Evolutionary conservation across 2,888 invertebrate species (phyloP).

Genomic region (Monochamus alternatus): DNA sequence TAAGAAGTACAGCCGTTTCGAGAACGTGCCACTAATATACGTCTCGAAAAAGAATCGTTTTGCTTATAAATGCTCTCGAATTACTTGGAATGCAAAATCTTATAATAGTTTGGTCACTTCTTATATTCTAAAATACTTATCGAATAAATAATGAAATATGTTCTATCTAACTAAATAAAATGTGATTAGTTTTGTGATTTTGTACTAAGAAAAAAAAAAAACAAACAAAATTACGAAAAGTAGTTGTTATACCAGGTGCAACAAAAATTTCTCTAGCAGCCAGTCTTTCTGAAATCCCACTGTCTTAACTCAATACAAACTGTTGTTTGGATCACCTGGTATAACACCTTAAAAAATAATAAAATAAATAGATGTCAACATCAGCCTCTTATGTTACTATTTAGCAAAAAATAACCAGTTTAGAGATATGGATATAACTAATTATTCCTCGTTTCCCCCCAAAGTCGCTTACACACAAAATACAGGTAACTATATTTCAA

Average conservation of each 20-base stretch:
- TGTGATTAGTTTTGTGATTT: not conserved
- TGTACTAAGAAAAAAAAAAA: not conserved
- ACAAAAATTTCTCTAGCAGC: not conserved
- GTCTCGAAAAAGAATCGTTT: constrained; percentile 15
- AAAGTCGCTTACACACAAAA: not conserved
- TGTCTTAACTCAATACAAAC: no score
- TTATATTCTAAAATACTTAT: constrained; percentile 28
- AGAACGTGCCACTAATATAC: constrained; percentile 25
- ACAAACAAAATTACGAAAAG: not conserved
- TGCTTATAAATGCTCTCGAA: constrained; percentile 22
- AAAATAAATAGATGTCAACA: not conserved
- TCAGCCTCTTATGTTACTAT: not conserved
- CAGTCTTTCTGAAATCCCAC: no score
- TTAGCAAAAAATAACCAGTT: not conserved
- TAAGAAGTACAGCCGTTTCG: constrained; percentile 14
- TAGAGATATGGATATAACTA: not conserved
- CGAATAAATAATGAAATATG: constrained; percentile 23
- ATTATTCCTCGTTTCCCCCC: not conserved
- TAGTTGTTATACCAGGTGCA: not conserved
- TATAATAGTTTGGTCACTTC: constrained; percentile 33
- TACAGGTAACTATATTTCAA: not conserved
- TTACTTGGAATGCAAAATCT: constrained; percentile 34
- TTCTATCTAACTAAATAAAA: constrained; percentile 7
- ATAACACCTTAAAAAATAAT: no score
- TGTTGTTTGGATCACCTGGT: no score